Percentiles rank a stretch among this genome's conserved stretches.
Conservation (phyloP, 2,113 vertebrate genomes). For the Lontra canadensis region DNA sequence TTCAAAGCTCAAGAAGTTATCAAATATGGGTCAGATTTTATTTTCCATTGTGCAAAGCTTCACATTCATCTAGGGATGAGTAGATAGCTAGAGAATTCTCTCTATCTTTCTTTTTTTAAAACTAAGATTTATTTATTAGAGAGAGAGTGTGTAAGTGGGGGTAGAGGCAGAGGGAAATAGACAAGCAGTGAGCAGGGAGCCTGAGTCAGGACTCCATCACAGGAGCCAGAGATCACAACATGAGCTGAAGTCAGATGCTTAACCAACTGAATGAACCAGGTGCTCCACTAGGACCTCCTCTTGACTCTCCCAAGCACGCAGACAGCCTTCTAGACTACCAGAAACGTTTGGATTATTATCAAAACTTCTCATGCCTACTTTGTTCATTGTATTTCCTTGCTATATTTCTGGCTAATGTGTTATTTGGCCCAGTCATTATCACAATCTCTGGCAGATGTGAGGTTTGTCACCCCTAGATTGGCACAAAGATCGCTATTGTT, state of each 20-base stretch:
- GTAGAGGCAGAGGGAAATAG: not conserved
- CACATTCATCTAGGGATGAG: not conserved
- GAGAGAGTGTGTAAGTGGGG: not conserved
- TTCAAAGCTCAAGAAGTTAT: not conserved
- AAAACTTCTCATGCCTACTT: not conserved
- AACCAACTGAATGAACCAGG: not conserved
- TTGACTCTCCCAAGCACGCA: not conserved
- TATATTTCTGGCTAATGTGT: not conserved
- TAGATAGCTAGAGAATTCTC: not conserved
- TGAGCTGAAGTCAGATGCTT: not conserved
- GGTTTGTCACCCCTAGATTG: not conserved
- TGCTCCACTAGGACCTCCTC: not conserved
- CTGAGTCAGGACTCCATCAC: not conserved
- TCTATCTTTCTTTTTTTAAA: not conserved
- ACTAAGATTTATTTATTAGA: not conserved
- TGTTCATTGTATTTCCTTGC: not conserved
- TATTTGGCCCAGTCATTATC: not conserved
- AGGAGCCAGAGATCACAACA: not conserved
- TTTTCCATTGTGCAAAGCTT: not conserved
- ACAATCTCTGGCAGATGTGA: not conserved
- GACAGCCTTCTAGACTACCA: not conserved
- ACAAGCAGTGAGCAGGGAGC: not conserved
- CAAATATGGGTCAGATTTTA: not conserved
- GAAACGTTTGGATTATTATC: not conserved
- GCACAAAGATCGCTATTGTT: not conserved